Base-by-base conservation (phyloP, 2,797 vertebrate species). In the Heterohyrax brucei region DNA sequence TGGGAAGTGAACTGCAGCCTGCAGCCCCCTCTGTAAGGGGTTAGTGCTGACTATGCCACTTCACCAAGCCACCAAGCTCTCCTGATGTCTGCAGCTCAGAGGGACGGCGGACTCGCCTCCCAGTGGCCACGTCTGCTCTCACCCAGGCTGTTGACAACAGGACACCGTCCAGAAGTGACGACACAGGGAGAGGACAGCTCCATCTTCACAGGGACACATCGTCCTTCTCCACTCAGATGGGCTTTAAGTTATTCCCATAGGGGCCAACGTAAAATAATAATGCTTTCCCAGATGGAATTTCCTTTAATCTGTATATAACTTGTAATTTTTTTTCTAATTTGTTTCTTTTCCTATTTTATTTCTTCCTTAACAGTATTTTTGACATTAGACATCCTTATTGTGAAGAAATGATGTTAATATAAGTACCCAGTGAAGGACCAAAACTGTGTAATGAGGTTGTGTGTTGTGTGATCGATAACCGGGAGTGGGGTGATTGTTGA, bases 341-440 rank as follows among this genome's bases (percentile, higher is more conserved):
- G 91, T 98, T 98, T 98, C 98, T 98, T 98, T 98, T 96, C 97
- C 98, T 98, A 98, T 99, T 99, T 99, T 98, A 98, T 98, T 98
- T 98, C 98, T 98, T 99, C 99, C 98, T 99, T 98, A 99, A 99
- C 99, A 99, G 99, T 99, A 99, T 99, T 99, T 98, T 98, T 98
- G 98, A 95, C 97, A 97, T 99, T 99, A 99, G 99, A 98, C 99
- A 98, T 98, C 98, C 97, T 98, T 98, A 98, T 99, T 99, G 99
- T 99, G 98, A 98, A 98, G 97, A 99, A 99, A 98, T 96, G 98
- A 99, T 99, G 99, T 99, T 99, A 99, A 99, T 99, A 99, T 99
- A 99, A 99, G 99, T 98, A 97, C 97, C 98, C 99, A 99, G 99
- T 99, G 99, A 99, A 99, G 99, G 99, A 99, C 99, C 99, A 99